phyloP scores from a whole-genome alignment of 2,113 vertebrate genomes.

The Cyanistes caeruleus region DNA sequence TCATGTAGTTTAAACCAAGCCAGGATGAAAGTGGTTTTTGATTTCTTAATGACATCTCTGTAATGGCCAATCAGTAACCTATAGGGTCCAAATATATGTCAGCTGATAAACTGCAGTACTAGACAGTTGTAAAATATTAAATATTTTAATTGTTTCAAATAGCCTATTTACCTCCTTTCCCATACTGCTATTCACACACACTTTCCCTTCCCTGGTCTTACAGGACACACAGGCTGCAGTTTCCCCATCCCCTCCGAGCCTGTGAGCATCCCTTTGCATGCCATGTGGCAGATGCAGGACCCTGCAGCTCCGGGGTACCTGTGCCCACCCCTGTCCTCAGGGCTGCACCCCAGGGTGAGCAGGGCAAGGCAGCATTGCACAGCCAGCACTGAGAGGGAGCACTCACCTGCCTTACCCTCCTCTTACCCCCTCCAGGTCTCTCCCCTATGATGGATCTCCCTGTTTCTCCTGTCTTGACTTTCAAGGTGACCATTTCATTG shows the following conservation, averaged over 20 bases:
- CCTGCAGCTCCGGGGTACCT: background rate
- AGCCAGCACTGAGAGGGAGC: background rate
- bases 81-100: background rate
- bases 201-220: background rate
- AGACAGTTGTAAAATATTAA: background rate
- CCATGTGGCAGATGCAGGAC: background rate
- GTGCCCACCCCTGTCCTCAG: rapidly evolving
- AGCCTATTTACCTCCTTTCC: background rate
- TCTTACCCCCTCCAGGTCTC: background rate
- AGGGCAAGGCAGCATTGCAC: background rate
- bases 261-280: background rate
- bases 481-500: rapidly evolving
- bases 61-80: background rate
- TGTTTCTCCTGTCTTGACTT: background rate
- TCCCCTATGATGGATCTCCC: background rate
- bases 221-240: rapidly evolving
- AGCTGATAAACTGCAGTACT: background rate
- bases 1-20: background rate
- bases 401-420: background rate
- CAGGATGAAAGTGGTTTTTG: background rate
- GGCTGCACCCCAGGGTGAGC: no score
- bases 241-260: background rate
- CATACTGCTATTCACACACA: rapidly evolving
- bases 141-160: background rate
- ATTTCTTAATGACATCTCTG: background rate